Evolutionary conservation across 2,888 invertebrate species (phyloP).

Genomic region (Eurytoma adleriae): DNA sequence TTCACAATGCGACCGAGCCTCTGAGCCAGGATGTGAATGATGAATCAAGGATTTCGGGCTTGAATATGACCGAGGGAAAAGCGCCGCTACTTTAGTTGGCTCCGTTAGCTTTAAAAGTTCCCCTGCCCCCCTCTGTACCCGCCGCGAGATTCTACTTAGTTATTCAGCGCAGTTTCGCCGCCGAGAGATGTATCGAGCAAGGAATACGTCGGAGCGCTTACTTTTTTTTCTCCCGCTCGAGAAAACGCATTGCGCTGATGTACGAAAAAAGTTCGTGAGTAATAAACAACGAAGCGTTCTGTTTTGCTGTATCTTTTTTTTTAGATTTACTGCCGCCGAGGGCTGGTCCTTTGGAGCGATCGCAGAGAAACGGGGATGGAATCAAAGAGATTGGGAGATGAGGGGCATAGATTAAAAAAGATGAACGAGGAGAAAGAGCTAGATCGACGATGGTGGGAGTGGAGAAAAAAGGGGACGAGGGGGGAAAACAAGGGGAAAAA

Average conservation of each 20-base stretch:
- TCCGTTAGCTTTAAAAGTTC: too few species aligned
- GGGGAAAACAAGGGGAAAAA: slow-evolving; percentile 2
- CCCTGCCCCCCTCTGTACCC: too few species aligned
- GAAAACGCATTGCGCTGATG: not conserved
- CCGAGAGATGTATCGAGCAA: too few species aligned
- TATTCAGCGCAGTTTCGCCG: too few species aligned
- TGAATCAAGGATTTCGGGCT: slow-evolving; percentile 25
- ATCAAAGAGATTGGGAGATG: slow-evolving; percentile 16
- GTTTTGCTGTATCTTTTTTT: too few species aligned
- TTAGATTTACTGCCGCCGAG: too few species aligned
- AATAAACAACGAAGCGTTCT: too few species aligned
- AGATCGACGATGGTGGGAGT: not conserved
- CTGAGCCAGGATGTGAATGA: slow-evolving; percentile 22
- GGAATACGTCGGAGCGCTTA: too few species aligned
- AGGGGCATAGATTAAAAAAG: slow-evolving; percentile 35
- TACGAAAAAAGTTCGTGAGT: not conserved
- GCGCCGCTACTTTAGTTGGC: too few species aligned
- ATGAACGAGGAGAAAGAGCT: not conserved
- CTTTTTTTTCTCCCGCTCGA: too few species aligned
- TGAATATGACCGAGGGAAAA: slow-evolving; percentile 3
- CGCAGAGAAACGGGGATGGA: not conserved
- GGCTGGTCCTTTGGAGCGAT: too few species aligned
- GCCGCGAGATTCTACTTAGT: too few species aligned
- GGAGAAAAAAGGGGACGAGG: not conserved
- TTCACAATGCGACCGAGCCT: slow-evolving; percentile 9